Conservation (phyloP, 2,113 vertebrate species). For the Oncorhynchus gorbuscha region DNA sequence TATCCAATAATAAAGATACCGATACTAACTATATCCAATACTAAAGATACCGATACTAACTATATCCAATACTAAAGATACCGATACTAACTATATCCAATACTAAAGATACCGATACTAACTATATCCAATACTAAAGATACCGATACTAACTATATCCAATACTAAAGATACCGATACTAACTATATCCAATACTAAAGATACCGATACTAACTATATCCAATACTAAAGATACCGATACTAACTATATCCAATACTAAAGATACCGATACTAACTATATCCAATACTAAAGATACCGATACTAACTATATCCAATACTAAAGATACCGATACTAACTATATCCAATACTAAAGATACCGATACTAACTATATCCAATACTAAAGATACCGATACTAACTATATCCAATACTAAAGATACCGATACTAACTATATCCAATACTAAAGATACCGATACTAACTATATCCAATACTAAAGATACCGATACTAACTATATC, state of each 20-base stretch:
- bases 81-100: too few relatives aligned
- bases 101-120: not conserved
- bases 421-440: not conserved
- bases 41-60: not conserved
- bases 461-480: too few relatives aligned
- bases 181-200: too few relatives aligned
- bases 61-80: not conserved
- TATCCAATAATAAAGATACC: too few relatives aligned
- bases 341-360: not conserved
- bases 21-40: too few relatives aligned
- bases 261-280: not conserved
- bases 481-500: not conserved
- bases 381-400: not conserved
- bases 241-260: too few relatives aligned
- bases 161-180: not conserved
- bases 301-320: too few relatives aligned
- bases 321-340: not conserved
- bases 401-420: not conserved
- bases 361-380: too few relatives aligned
- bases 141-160: not conserved
- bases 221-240: not conserved
- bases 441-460: not conserved
- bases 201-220: not conserved
- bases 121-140: not conserved
- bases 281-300: not conserved